phyloP scores from a whole-genome alignment of 2,113 vertebrate species.

The Oreochromis spilurus region DNA sequence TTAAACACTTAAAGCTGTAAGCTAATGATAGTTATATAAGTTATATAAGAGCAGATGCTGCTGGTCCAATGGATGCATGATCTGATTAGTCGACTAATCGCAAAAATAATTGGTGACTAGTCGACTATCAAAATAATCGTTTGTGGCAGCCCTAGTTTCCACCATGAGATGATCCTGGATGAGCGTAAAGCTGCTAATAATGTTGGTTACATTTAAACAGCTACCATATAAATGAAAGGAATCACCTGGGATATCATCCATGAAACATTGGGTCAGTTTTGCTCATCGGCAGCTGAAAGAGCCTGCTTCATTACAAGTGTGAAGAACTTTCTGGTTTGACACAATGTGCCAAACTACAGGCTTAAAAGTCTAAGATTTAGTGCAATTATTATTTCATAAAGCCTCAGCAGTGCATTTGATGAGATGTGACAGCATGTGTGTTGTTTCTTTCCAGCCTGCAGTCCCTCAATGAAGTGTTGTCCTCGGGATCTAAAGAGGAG shows the following conservation, averaged over 20 bases:
- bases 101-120: too few species aligned
- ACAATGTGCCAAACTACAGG: neutral
- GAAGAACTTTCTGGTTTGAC: neutral
- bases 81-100: too few species aligned
- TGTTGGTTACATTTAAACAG: neutral
- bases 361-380: neutral
- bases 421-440: neutral
- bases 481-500: slow-evolving; percentile 83
- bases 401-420: neutral
- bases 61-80: too few species aligned
- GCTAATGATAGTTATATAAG: too few species aligned
- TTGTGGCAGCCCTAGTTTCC: too few species aligned
- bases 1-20: too few species aligned
- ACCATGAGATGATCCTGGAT: neutral
- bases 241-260: neutral
- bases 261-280: neutral
- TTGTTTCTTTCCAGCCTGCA: slow-evolving; percentile 81
- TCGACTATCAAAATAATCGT: too few species aligned
- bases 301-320: neutral
- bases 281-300: neutral
- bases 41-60: too few species aligned
- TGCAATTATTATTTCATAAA: neutral
- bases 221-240: neutral
- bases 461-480: slow-evolving; percentile 89
- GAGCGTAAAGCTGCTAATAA: neutral